Base-by-base conservation (phyloP, 1,140 invertebrate genomes). In the Penaeus chinensis region DNA sequence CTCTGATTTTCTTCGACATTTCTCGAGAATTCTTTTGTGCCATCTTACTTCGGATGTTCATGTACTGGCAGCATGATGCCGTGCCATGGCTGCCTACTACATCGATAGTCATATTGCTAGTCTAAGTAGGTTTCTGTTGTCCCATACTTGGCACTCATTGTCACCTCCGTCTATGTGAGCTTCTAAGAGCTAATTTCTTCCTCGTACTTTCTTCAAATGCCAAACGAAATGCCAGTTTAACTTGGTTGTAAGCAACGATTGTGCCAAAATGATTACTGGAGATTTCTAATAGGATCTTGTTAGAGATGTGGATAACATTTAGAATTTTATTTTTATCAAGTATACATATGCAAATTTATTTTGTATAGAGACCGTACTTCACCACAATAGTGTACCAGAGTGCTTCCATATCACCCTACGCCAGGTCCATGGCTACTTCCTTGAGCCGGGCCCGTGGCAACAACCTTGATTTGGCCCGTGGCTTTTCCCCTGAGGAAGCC, bases 311-410 rank as follows among this genome's bases (percentile, higher is more conserved):
- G 82, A 88, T 88, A 84, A 88, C 82, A 84, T 88, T 88, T 88
- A 88, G 87, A 88, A 84, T 88, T 88, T 88, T 88, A 88, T 88
- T 88, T 88, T 88, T 88, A 88, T 88, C 87, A 84, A 84, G 82
- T 88, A 88, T 88, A 88, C 87, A 88, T 88, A 88, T 88, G 87
- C 87, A 88, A 88, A 88, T 88, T 88, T 88, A 88, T 88, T 88
- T 88, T 88, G 87, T 88, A 88, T 88, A 88, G 87, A 88, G 87
- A 84, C 87, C 82, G 77, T 88, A 88, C 66, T 88, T 84, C 87
- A 87, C 85, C 85, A 88, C 82, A 88, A 84, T 88, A 88, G 82
- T 88, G 87, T 88, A 88, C 82, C 87, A 88, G 87, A 88, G 87
- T 88, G 87, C 87, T 88, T 88, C 87, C 87, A 88, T 88, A 88